Conservation (phyloP, 2,113 vertebrate species). For the Cavia porcellus region DNA sequence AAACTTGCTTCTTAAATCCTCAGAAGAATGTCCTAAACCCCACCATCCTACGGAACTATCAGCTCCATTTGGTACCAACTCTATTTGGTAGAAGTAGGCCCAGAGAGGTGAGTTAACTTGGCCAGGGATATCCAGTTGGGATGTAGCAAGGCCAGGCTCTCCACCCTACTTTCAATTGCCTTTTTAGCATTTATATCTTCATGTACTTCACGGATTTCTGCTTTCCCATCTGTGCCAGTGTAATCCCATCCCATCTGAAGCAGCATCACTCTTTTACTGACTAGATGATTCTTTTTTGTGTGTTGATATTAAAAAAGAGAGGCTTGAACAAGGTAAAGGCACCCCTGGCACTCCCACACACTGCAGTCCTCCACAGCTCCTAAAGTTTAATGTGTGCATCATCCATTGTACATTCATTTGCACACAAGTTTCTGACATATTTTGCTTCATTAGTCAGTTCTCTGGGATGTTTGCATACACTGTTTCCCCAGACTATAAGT, state of each 20-base stretch:
- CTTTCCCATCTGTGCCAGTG: not conserved
- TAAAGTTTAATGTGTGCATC: not conserved
- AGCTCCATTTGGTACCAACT: not conserved
- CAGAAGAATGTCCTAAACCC: not conserved
- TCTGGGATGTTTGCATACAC: not conserved
- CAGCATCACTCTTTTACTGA: not conserved
- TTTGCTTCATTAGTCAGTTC: not conserved
- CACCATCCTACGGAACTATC: not conserved
- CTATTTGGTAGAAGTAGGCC: not conserved
- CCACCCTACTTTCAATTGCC: not conserved
- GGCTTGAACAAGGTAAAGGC: not conserved
- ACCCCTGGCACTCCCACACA: not conserved
- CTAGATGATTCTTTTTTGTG: not conserved
- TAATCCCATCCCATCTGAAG: not conserved
- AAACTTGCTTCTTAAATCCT: not conserved
- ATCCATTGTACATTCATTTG: not conserved
- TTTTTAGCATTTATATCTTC: not conserved
- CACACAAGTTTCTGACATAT: not conserved
- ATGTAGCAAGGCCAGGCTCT: too few relatives aligned
- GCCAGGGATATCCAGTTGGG: not conserved
- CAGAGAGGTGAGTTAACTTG: not conserved
- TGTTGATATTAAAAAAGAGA: not conserved
- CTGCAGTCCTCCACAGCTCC: not conserved
- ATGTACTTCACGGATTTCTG: not conserved
- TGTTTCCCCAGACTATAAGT: fast-evolving